Evolutionary conservation across 2,888 invertebrate genomes (phyloP).

Genomic region (Drosophila macrothrix): DNA sequence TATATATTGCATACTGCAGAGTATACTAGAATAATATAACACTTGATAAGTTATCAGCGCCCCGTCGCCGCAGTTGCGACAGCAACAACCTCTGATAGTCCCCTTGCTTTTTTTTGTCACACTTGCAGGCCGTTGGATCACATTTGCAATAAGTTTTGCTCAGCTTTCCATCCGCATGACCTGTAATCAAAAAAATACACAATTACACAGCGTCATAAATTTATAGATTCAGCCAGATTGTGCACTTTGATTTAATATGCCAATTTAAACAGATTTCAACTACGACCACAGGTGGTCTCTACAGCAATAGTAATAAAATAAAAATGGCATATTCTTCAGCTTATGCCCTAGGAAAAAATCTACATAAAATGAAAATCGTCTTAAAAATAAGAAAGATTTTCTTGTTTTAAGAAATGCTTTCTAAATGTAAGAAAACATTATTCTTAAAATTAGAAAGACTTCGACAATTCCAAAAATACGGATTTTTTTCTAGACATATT

Average conservation of each 20-base stretch:
- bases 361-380: background rate
- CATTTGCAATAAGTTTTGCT: slow-evolving; percentile 73
- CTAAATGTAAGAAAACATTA: background rate
- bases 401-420: background rate
- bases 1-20: slow-evolving; percentile 21
- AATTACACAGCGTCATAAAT: background rate
- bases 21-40: slow-evolving; percentile 67
- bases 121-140: slow-evolving; percentile 75
- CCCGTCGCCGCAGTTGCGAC: slow-evolving; percentile 58
- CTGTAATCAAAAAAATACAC: slow-evolving; percentile 44
- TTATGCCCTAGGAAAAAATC: background rate
- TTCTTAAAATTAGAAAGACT: background rate
- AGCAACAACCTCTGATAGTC: slow-evolving; percentile 53
- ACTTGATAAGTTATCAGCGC: slow-evolving; percentile 75
- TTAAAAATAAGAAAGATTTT: background rate
- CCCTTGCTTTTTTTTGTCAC: slow-evolving; percentile 53
- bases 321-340: background rate
- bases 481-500: background rate
- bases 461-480: background rate
- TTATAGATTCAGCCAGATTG: background rate
- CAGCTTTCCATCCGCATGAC: slow-evolving; percentile 50
- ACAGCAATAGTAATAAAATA: background rate
- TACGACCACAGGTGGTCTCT: background rate
- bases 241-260: background rate
- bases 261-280: background rate